phyloP scores from a whole-genome alignment of 2,797 vertebrate species.

The Adrianichthys oophorus region DNA sequence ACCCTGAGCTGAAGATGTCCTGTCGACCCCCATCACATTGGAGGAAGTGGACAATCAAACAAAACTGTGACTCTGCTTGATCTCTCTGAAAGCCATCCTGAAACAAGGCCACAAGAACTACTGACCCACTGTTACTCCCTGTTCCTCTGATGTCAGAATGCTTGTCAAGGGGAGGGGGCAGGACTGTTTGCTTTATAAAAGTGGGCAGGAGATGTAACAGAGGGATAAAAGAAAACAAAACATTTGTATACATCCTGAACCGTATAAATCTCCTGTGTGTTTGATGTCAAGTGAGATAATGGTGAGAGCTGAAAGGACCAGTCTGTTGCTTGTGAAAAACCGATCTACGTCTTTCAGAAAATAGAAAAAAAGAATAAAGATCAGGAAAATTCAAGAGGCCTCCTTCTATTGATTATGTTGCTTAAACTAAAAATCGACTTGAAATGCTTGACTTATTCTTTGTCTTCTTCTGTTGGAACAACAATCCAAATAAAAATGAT shows the following conservation, averaged over 20 bases:
- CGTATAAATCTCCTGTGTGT: conserved; percentile 50
- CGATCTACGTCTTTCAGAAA: not conserved
- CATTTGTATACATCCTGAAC: conserved; percentile 76
- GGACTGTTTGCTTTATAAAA: conserved; percentile 58
- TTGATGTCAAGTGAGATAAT: conserved; percentile 39
- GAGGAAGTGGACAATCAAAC: conserved; percentile 81
- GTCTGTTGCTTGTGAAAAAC: conserved; percentile 20
- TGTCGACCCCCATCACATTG: conserved; percentile 69
- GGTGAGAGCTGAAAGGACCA: conserved; percentile 21
- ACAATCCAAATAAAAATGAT: no score
- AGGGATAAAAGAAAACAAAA: conserved; percentile 71
- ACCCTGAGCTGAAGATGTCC: conserved; percentile 75
- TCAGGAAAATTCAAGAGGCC: not conserved
- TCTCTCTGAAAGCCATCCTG: conserved; percentile 68
- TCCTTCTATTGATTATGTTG: conserved; percentile 14
- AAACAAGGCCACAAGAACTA: conserved; percentile 66
- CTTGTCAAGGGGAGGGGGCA: conserved; percentile 44
- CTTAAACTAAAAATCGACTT: not conserved
- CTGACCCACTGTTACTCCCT: conserved; percentile 65
- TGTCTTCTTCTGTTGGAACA: no score
- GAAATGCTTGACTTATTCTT: no score
- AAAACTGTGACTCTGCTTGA: conserved; percentile 75
- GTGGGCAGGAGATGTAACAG: conserved; percentile 47
- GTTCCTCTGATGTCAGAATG: conserved; percentile 67
- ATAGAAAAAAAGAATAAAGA: no score